phyloP scores from a whole-genome alignment of 2,797 vertebrate genomes.

The Urosaurus nigricauda region DNA sequence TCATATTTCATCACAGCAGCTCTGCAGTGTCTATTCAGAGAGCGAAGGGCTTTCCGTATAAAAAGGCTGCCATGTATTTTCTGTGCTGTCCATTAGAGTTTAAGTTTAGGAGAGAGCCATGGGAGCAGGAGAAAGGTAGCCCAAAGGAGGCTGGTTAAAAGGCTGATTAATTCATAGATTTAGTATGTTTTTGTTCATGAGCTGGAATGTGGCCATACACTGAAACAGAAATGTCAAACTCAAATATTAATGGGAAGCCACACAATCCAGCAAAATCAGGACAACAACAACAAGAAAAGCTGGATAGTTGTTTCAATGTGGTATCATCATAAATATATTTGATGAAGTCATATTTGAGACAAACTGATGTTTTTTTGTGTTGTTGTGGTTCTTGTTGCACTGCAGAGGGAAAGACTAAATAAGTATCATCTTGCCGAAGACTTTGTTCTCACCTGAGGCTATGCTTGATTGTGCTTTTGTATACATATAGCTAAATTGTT shows the following conservation, averaged over 20 bases:
- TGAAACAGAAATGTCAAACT: slow-evolving; percentile 21
- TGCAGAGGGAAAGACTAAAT: background rate
- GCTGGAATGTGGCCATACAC: background rate
- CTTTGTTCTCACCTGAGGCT: background rate
- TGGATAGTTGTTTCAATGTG: background rate
- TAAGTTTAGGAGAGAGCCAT: background rate
- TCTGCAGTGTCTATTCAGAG: slow-evolving; percentile 25
- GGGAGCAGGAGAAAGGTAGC: background rate
- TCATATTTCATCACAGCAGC: slow-evolving; percentile 43
- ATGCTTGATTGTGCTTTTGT: background rate
- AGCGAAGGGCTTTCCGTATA: slow-evolving; percentile 7
- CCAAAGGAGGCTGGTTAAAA: background rate
- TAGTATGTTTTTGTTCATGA: background rate
- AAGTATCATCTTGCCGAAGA: background rate
- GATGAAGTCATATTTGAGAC: background rate
- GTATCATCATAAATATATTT: background rate
- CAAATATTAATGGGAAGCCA: slow-evolving; percentile 18
- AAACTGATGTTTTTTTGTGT: background rate
- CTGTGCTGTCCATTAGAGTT: background rate
- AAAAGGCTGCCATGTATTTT: slow-evolving; percentile 5
- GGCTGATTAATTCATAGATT: slow-evolving; percentile 10
- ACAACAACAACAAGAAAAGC: background rate
- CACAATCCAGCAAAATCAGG: background rate
- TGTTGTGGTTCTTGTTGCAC: background rate
- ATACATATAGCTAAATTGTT: background rate